Evolutionary conservation across 2,888 invertebrate species (phyloP).

Genomic region (Sthenelais limicola): DNA sequence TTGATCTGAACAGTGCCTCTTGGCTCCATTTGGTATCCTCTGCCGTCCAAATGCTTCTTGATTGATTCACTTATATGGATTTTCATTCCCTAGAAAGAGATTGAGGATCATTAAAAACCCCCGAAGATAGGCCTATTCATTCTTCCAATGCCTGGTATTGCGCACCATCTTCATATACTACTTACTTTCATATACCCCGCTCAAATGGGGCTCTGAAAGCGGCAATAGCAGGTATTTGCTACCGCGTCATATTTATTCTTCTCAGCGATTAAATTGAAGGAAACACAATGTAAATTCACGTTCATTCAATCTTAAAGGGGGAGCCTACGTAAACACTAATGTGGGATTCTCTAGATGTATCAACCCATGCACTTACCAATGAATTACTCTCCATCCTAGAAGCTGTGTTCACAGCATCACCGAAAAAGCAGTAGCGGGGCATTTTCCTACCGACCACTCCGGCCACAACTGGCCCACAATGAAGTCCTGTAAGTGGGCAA

Average conservation of each 20-base stretch:
- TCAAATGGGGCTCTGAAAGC: no score
- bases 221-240: no score
- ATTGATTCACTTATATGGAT: conserved; percentile 41
- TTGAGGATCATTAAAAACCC: neutral
- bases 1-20: conserved; percentile 44
- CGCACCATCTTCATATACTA: no score
- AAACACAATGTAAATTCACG: no score
- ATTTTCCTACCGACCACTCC: conserved; percentile 38
- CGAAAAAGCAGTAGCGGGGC: conserved; percentile 42
- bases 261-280: no score
- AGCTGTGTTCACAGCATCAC: conserved; percentile 38
- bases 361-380: conserved; percentile 24
- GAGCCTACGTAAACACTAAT: no score
- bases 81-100: conserved; percentile 43
- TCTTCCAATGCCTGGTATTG: no score
- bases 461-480: conserved; percentile 36
- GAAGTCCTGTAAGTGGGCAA: conserved; percentile 1
- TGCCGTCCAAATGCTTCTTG: conserved; percentile 16
- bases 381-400: conserved; percentile 40
- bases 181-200: no score
- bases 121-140: neutral
- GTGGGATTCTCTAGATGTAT: no score
- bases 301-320: no score
- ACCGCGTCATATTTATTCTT: no score
- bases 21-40: conserved; percentile 26